Evolutionary conservation across 2,113 vertebrate species (phyloP), one percentile per base, ranked within the genome.

Genomic region (Peromyscus maniculatus): DNA sequence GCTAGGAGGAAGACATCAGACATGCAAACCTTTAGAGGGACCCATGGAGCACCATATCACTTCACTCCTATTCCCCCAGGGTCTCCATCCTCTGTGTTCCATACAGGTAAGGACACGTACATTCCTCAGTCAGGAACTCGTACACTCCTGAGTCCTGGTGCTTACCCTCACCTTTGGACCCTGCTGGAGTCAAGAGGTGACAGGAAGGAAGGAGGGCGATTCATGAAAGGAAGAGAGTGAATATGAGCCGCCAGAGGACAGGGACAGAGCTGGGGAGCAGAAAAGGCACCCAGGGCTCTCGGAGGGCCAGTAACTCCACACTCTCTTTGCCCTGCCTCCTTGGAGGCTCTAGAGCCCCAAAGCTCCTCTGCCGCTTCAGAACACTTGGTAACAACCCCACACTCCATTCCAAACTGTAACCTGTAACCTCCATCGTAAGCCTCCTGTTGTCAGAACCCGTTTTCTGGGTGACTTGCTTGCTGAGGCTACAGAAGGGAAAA

Each of bases 391-490:
- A 87, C n/a, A 15, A 57, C 52, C 49, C 28, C 2, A 49, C 17
- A 74, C 46, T 21, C 87, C 24, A 6, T 24, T 95, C 64, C 71
- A 49, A 91, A 83, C 21, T 80, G 92, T 66, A 94, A 74, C 67
- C 57, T 52, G 28, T 33, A 71, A 75, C 36, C 69, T 46, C 28
- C 36, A 55, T 0, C 9, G 52, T 52, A 52, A 0, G 43, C 55
- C 17, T 39, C 36, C 31, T 24, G 16, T 49, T 43, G 88, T 86
- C 94, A 95, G 91, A 77, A 19, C 46, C 24, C 49, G 74, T 89
- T 92, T 96, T 52, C 92, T 33, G 69, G 62, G 62, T 46, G 49
- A n/a, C 62, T 96, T 89, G 89, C 87, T 83, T 62, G 88, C 43
- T 11, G 33, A 95, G 16, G 66, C 7, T 74, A 10, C 55, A 55